These are phyloP conservation scores for Coremacera marginata DNA, from an alignment of 2,888 invertebrate genomes.

Conservation along the genomic window DNA sequence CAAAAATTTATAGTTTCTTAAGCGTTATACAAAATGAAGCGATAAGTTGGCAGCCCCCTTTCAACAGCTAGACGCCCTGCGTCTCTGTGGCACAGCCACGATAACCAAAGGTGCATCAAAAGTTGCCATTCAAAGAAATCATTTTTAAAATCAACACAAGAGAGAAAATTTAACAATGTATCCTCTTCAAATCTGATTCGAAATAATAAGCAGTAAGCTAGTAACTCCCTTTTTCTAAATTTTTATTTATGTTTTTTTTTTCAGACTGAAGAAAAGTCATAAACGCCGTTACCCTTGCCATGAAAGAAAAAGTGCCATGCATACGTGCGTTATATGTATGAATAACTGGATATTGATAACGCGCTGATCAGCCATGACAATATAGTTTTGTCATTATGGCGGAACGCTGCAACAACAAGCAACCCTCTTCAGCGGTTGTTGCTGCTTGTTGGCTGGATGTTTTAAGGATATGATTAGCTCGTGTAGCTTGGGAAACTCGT, in stretches of 20 bases:
- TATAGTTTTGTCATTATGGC: constrained; percentile 27
- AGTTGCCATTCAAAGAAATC: not conserved
- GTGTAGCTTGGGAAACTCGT: not conserved
- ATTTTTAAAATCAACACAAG: too few relatives aligned
- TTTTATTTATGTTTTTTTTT: not conserved
- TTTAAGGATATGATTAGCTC: not conserved
- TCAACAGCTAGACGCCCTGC: not conserved
- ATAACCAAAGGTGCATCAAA: not conserved
- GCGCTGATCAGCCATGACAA: constrained; percentile 28
- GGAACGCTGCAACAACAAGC: not conserved
- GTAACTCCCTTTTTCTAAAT: not conserved
- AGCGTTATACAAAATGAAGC: too few relatives aligned
- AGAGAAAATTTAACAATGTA: not conserved
- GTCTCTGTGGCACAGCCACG: not conserved
- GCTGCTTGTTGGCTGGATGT: not conserved
- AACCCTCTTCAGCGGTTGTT: not conserved
- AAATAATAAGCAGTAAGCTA: not conserved
- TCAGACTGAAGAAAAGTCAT: too few relatives aligned
- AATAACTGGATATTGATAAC: constrained; percentile 15
- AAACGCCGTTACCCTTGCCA: too few relatives aligned
- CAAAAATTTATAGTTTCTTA: too few relatives aligned
- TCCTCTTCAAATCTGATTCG: constrained; percentile 6
- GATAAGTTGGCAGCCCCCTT: not conserved
- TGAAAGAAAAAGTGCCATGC: not conserved
- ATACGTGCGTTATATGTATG: not conserved